A percentile compares a stretch with the other conserved stretches of the same genome.
Conservation (phyloP, 2,113 vertebrate species). For the Heterochromis multidens region DNA sequence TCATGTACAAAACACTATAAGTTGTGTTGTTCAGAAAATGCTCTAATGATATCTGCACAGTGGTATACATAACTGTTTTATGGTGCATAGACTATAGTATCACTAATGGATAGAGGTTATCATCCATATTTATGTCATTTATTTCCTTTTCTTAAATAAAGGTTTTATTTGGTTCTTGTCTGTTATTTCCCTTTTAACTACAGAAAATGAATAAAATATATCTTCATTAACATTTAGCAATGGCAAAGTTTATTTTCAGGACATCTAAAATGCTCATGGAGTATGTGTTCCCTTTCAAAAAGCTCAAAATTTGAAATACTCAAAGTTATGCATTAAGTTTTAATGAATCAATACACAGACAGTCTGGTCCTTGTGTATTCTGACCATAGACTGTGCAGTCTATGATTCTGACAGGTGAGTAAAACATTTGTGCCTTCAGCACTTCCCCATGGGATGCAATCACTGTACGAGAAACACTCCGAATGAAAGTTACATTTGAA, state of each 20-base stretch:
- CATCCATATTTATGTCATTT: not conserved
- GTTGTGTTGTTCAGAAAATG: not conserved
- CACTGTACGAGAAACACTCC: not conserved
- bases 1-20: not conserved
- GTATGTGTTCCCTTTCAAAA: not conserved
- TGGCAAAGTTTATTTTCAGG: not conserved
- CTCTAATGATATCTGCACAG: not conserved
- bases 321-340: not conserved
- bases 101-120: not conserved
- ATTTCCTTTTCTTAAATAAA: not conserved
- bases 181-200: not conserved
- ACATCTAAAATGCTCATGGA: not conserved
- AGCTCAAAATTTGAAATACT: not conserved
- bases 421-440: not conserved
- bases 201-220: not conserved
- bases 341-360: not conserved
- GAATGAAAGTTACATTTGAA: not conserved
- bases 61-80: not conserved
- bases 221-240: not conserved
- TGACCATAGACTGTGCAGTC: not conserved
- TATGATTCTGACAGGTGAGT: not conserved
- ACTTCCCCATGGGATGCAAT: constrained; percentile 11
- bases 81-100: not conserved
- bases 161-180: not conserved
- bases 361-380: not conserved